Conservation (phyloP, 92 coral and sea anemone species). For the Epizoanthus stellaris region DNA sequence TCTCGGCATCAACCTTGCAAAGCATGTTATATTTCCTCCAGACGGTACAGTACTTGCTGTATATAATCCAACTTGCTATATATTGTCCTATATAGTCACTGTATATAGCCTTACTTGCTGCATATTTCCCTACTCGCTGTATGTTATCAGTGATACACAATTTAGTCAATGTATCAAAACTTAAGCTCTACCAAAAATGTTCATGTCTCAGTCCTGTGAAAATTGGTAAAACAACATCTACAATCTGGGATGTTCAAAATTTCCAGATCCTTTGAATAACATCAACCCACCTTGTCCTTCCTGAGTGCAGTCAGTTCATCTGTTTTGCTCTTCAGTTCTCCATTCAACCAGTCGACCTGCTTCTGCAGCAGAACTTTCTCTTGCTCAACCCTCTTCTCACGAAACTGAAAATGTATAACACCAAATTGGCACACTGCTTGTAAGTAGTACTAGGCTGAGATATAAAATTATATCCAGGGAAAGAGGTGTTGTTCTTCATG, state of each 20-base stretch:
- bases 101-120: too few relatives aligned
- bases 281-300: constrained; percentile 80
- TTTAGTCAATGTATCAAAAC: too few relatives aligned
- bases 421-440: background rate
- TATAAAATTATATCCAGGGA: too few relatives aligned
- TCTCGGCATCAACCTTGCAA: too few relatives aligned
- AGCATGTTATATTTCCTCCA: too few relatives aligned
- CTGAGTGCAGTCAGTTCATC: constrained; percentile 81
- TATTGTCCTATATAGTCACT: too few relatives aligned
- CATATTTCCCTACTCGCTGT: too few relatives aligned
- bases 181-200: background rate
- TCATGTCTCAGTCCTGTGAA: background rate
- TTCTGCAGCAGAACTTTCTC: constrained; percentile 85
- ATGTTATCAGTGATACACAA: too few relatives aligned
- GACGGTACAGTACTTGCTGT: too few relatives aligned
- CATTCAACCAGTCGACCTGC: constrained; percentile 87
- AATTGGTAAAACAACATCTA: background rate
- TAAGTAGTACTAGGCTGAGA: background rate
- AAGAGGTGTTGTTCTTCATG: too few relatives aligned
- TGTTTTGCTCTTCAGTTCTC: constrained; percentile 83
- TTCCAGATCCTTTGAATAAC: background rate
- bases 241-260: background rate
- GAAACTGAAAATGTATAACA: constrained; percentile 55
- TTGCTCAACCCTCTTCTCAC: constrained; percentile 92
- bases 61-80: too few relatives aligned